Evolutionary conservation across 1,140 invertebrate genomes (phyloP), one percentile per base, ranked within the genome.

Genomic region (Lycorma delicatula): DNA sequence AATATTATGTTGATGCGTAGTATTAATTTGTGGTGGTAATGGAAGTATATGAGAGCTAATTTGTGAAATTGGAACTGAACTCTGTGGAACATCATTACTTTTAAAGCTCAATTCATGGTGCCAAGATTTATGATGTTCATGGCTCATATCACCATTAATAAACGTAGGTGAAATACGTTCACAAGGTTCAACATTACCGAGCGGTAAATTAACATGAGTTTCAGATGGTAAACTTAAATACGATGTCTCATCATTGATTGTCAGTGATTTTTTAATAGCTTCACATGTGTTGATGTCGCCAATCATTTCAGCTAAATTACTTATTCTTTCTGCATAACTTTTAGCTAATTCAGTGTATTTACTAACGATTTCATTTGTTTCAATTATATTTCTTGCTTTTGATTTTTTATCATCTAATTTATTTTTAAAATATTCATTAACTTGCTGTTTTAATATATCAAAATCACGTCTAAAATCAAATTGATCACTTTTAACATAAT

Each of bases 171-270:
- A 44, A 16, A 44, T 44, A 44, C 41, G 41, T 7, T 44, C 5
- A 5, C 18, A 44, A 12, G 41, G 41, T 11, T 44, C 41, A 2
- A 18, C 1, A 6, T 22, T 16, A 20, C 41, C 23, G 13, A 22
- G 18, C 7, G 41, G 41, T 11, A 44, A 44, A 44, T 16, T 16
- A 12, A 44, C 41, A 2, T 44, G 18, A 2, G 23, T 6, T 44
- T 44, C 41, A 13, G 41, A 22, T 13, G 41, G 41, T 6, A 44
- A 22, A 44, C 6, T 44, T 22, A 44, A 20, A 18, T 44, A 44
- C 41, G 41, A 44, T 20, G 41, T 44, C 41, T 44, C 41, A 44
- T 44, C 23, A 44, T 44, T 20, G 23, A n/a, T n/a, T n/a, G n/a
- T n/a, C n/a, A n/a, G n/a, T n/a, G n/a, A n/a, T n/a, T n/a, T n/a